phyloP scores from a whole-genome alignment of 1,140 invertebrate species.

The Trichomalopsis sarcophagae region DNA sequence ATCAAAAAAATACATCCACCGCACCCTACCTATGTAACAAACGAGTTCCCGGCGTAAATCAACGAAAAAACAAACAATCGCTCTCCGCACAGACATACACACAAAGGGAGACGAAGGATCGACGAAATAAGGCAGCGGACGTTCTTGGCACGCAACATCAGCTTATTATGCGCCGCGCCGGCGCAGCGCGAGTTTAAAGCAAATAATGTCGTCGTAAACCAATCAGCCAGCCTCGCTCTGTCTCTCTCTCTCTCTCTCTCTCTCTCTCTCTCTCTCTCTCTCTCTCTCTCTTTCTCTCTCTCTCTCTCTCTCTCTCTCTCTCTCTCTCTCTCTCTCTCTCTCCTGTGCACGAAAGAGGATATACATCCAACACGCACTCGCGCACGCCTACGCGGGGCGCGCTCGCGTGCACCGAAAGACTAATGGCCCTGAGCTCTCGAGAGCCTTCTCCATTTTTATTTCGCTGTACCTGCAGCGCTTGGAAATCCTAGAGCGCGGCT shows the following conservation, averaged over 20 bases:
- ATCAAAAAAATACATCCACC: neutral
- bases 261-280: conserved; percentile 42
- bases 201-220: conserved; percentile 69
- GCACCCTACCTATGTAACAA: neutral
- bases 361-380: neutral
- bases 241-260: conserved; percentile 8
- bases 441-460: neutral
- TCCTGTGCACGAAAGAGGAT: neutral
- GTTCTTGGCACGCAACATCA: conserved; percentile 35
- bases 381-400: conserved; percentile 23
- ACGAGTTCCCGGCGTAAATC: neutral
- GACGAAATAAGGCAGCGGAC: conserved; percentile 55
- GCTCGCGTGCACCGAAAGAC: conserved; percentile 45
- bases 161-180: conserved; percentile 64
- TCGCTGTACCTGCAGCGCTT: neutral
- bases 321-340: conserved; percentile 9
- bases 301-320: conserved; percentile 48
- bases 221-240: conserved; percentile 56
- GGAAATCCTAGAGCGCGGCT: neutral
- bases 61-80: neutral
- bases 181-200: conserved; percentile 58
- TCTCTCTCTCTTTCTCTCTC: conserved; percentile 4
- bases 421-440: conserved; percentile 55
- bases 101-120: conserved; percentile 43
- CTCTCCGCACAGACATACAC: neutral